Evolutionary conservation across 2,888 invertebrate species (phyloP), one percentile per base, ranked within the genome.

Genomic region (Clitarchus hookeri): DNA sequence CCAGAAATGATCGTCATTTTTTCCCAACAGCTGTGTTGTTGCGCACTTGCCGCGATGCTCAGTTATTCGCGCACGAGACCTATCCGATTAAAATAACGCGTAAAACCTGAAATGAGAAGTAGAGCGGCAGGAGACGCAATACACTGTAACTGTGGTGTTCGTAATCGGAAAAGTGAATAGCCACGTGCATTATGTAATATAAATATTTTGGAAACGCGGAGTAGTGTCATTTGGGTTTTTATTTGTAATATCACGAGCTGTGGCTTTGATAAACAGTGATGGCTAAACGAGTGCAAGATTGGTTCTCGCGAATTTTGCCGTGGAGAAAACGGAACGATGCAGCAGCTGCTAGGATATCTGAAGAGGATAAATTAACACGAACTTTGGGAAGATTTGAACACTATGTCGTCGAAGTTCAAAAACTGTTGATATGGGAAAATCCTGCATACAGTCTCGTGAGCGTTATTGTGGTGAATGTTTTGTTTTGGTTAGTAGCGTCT

Each of bases 391-490:
- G 85, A 83, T 89, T 85, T 80, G 89, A 89, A 85, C 87, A 87
- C 26, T 89, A 89, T 88, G 87, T 89, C 80, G 88, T 88, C 79
- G 88, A 89, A 85, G 86, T 89, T 16, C 89, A 90, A 84, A 89
- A 88, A 83, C 87, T 90, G 85, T 88, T 92, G 84, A 89, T 90
- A 85, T 92, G 92, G 92, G 91, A 92, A 87, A 90, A 92, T 87
- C 90, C 90, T 26, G 88, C 90, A 80, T 87, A 91, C 36, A 92
- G 91, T 87, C 89, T 91, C 87, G 88, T 89, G 44, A 89, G 90
- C 86, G 90, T 92, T 88, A 89, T 91, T 87, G 88, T 90, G 84
- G 89, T 91, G 54, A 91, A 92, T 89, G 88, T 91, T 86, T 87
- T 92, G 85, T 92, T 91, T 89, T 92, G 92, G 92, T 92, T 90